phyloP scores from a whole-genome alignment of 2,797 vertebrate genomes.

The Gallinago nigripennis region DNA sequence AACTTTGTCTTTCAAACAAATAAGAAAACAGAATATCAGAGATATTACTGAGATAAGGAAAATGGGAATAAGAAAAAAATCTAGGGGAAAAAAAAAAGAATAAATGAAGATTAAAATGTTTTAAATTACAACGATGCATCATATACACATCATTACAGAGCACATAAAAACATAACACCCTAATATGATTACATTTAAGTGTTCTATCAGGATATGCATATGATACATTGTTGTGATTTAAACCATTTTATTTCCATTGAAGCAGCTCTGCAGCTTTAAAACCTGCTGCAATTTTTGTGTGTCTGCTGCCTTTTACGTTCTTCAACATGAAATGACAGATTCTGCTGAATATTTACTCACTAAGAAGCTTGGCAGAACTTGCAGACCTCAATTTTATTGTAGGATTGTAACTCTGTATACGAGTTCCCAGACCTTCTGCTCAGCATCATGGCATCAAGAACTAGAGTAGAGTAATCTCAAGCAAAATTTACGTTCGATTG shows the following conservation, averaged over 20 bases:
- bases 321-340: not conserved
- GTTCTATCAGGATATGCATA: not conserved
- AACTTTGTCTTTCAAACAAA: not conserved
- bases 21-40: not conserved
- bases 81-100: not conserved
- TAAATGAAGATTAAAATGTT: not conserved
- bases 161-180: not conserved
- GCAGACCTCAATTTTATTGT: not conserved
- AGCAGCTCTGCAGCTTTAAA: not conserved
- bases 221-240: not conserved
- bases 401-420: not conserved
- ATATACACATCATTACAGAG: not conserved
- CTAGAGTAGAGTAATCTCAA: not conserved
- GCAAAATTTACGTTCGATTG: not conserved
- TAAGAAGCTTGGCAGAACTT: not conserved
- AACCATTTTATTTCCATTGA: not conserved
- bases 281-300: not conserved
- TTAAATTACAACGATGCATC: not conserved
- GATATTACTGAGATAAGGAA: not conserved
- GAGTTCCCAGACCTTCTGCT: not conserved
- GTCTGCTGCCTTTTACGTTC: not conserved
- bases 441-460: not conserved
- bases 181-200: not conserved
- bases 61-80: not conserved
- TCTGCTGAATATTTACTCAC: constrained; percentile 13